Evolutionary conservation across 2,113 vertebrate species (phyloP), one percentile per base, ranked within the genome.

Genomic region (Cyrtonyx montezumae): DNA sequence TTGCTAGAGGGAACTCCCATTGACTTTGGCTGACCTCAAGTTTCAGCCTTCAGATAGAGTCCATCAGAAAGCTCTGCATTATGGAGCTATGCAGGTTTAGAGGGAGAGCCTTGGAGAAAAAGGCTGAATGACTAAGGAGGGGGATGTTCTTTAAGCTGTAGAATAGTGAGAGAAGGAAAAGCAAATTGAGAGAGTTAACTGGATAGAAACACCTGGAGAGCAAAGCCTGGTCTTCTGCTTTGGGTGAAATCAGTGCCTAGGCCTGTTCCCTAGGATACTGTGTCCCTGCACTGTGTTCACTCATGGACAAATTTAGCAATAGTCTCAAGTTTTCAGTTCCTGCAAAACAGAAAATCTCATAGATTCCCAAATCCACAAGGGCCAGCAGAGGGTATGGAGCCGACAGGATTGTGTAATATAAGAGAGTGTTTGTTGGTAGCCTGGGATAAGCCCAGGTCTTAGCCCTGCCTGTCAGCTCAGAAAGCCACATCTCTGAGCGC

Each of bases 251-350:
- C 34, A 48, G n/a, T 67, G n/a, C 16, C 55, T n/a, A 13, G n/a
- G 36, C 25, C 42, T 7, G 71, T 77, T 85, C 79, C 83, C 67
- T 66, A 49, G 80, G 75, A 87, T 79, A 92, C 34, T 1, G 30
- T 2, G 48, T 92, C 74, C 42, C 61, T 46, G 12, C 6, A 55
- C 4, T 34, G 22, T 46, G 28, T 32, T 55, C 56, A 51, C 45
- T 91, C 84, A 76, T 11, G 22, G 81, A 67, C 19, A 32, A 36
- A 28, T 59, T 59, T 69, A 91, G 58, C 66, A 84, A 43, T 51
- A 74, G 42, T 19, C 34, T 83, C 67, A 36, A 70, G 34, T 62
- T 94, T 84, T 92, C 74, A 92, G 32, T 79, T 92, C 91, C 94
- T 58, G 73, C 49, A 14, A 94, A 94, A 79, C 59, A 82, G 69